phyloP scores from a whole-genome alignment of 2,797 vertebrate genomes.

The Sebastes oblongus region DNA sequence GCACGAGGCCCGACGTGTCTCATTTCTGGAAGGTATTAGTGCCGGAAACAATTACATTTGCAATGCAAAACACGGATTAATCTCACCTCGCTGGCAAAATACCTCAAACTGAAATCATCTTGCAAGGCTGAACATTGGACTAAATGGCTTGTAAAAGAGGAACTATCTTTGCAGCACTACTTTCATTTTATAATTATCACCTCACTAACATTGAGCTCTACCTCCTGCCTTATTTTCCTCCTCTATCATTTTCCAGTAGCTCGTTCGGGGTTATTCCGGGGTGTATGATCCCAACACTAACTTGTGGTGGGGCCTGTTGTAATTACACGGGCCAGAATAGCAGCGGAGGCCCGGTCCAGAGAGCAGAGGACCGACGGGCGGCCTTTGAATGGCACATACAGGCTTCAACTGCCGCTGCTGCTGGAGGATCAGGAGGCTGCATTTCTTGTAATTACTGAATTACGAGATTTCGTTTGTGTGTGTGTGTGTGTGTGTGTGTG shows the following conservation, averaged over 20 bases:
- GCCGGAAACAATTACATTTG: constrained; percentile 28
- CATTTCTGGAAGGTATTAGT: constrained; percentile 17
- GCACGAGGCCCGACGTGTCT: no score
- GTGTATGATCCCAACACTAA: constrained; percentile 44
- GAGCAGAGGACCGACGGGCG: not conserved
- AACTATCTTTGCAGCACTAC: constrained; percentile 10
- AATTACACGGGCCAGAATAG: constrained; percentile 68
- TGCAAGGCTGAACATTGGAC: constrained; percentile 2
- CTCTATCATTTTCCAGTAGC: constrained; percentile 53
- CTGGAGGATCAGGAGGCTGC: constrained; percentile 18
- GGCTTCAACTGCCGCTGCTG: not conserved
- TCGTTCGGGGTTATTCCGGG: constrained; percentile 53
- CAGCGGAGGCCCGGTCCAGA: not conserved
- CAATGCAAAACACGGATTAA: constrained; percentile 40
- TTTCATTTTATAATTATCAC: constrained; percentile 45
- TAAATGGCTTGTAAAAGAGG: constrained; percentile 7
- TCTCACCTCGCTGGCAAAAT: constrained; percentile 25
- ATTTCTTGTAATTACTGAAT: constrained; percentile 57
- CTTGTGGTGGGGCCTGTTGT: constrained; percentile 45
- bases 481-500: constrained; percentile 9
- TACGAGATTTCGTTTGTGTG: constrained; percentile 15
- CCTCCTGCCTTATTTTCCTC: not conserved
- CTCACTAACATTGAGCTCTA: constrained; percentile 1
- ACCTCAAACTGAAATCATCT: constrained; percentile 3
- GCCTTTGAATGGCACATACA: constrained; percentile 50